Evolutionary conservation across 2,797 vertebrate species (phyloP).

Genomic region (Lophotriccus pileatus): DNA sequence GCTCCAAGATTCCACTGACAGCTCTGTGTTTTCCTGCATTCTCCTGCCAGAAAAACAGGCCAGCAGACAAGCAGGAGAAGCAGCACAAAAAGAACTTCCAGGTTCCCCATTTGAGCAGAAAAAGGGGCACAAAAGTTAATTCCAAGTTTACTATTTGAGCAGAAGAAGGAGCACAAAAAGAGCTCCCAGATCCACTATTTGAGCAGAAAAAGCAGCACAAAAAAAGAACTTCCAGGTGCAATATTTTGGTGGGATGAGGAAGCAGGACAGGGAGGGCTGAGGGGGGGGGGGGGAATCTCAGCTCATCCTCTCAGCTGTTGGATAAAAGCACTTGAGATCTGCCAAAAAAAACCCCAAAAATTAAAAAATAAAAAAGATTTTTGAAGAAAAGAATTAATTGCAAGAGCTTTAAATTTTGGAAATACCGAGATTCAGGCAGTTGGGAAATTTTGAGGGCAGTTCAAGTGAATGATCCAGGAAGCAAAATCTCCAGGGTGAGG

Average conservation of each 20-base stretch:
- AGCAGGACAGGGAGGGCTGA: neutral
- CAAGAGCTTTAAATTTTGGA: neutral
- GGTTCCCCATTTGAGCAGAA: neutral
- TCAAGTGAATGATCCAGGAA: neutral
- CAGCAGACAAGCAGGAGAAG: neutral
- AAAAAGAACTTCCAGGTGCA: too few relatives aligned
- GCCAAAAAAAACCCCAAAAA: neutral
- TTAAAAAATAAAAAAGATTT: neutral
- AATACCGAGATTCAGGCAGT: neutral
- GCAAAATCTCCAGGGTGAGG: neutral
- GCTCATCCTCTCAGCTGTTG: neutral
- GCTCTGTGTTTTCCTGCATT: neutral
- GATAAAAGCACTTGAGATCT: neutral
- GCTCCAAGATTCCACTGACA: neutral
- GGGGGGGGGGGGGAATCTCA: neutral
- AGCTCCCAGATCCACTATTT: too few relatives aligned
- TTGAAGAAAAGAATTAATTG: neutral
- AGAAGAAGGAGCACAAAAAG: too few relatives aligned
- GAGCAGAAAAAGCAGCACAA: too few relatives aligned
- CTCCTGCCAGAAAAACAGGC: neutral
- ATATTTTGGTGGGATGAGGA: neutral
- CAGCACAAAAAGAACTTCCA: neutral
- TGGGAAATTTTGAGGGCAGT: fast-evolving
- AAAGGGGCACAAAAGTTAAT: neutral
- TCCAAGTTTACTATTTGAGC: neutral